Conservation (phyloP, 2,888 invertebrate genomes). For the Ernsta delagoae region DNA sequence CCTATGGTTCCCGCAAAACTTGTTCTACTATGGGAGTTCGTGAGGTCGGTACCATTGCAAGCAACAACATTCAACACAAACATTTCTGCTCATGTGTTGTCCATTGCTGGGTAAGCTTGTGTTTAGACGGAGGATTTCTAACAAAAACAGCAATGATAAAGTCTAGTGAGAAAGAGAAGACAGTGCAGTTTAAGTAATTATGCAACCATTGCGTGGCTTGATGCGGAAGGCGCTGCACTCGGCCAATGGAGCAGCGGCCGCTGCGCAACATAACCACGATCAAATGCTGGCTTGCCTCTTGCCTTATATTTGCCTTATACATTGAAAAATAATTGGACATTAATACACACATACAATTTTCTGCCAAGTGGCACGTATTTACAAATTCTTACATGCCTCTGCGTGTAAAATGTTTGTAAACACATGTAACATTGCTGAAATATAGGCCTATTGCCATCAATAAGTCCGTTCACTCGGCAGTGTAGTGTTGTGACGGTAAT, state of each 20-base stretch:
- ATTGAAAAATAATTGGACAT: not conserved
- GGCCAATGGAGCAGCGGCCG: constrained; percentile 74
- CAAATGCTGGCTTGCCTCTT: not conserved
- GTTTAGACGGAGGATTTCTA: not conserved
- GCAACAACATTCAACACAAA: constrained; percentile 1
- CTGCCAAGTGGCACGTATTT: no score
- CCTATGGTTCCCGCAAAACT: constrained; percentile 72
- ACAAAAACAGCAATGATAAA: constrained; percentile 41
- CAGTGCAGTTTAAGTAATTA: constrained; percentile 53
- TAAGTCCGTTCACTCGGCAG: constrained; percentile 13
- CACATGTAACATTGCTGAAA: not conserved
- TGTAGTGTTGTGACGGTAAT: constrained; percentile 10
- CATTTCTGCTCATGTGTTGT: not conserved
- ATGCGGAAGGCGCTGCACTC: constrained; percentile 78
- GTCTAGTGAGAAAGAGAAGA: constrained; percentile 39
- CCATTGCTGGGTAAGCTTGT: constrained; percentile 4
- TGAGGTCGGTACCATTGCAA: constrained; percentile 36
- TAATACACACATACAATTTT: no score
- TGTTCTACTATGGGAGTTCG: constrained; percentile 61
- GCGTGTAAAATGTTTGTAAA: no score
- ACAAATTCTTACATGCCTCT: not conserved
- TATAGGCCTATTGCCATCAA: constrained; percentile 1
- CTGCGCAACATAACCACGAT: constrained; percentile 43
- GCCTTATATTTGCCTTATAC: not conserved
- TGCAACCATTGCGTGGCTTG: constrained; percentile 72